A percentile compares a stretch with the other conserved stretches of the same genome.
These are phyloP conservation scores for Notothenia coriiceps DNA, from an alignment of 2,113 vertebrate species.

Conservation along the genomic window DNA sequence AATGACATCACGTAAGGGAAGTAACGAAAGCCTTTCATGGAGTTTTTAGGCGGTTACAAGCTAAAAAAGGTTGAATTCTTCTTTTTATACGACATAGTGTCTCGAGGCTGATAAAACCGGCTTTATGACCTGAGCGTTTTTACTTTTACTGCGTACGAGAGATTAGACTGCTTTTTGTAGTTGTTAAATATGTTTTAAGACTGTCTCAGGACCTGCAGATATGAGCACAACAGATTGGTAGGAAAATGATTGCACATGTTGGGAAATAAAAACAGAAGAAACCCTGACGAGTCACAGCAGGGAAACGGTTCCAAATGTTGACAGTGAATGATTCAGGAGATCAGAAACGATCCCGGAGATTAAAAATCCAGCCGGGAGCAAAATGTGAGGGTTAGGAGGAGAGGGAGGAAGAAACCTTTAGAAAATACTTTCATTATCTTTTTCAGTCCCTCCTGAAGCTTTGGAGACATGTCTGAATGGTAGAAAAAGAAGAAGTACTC, in stretches of 20 bases:
- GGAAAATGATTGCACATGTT: constrained; percentile 17
- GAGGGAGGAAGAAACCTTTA: constrained; percentile 14
- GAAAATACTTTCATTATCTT: constrained; percentile 68
- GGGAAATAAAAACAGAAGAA: constrained; percentile 1
- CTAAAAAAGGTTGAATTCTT: too few species aligned
- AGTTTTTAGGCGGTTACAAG: too few species aligned
- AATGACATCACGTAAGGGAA: neutral
- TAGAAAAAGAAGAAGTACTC: constrained; percentile 15
- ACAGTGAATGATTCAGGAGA: constrained; percentile 62
- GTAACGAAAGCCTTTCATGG: neutral
- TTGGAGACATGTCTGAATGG: too few species aligned
- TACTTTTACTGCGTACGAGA: neutral
- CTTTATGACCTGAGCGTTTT: constrained; percentile 12
- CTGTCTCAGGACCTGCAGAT: constrained; percentile 21
- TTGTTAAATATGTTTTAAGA: constrained; percentile 38
- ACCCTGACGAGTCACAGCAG: neutral
- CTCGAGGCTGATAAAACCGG: neutral
- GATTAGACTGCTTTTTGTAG: neutral
- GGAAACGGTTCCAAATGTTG: constrained; percentile 48
- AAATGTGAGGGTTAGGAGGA: constrained; percentile 34
- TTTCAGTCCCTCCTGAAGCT: constrained; percentile 40
- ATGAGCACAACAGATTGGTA: neutral
- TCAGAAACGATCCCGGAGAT: constrained; percentile 73
- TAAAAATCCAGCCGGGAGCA: constrained; percentile 66
- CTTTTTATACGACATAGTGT: too few species aligned